phyloP scores from a whole-genome alignment of 2,888 invertebrate species.

The Brassicogethes aeneus region DNA sequence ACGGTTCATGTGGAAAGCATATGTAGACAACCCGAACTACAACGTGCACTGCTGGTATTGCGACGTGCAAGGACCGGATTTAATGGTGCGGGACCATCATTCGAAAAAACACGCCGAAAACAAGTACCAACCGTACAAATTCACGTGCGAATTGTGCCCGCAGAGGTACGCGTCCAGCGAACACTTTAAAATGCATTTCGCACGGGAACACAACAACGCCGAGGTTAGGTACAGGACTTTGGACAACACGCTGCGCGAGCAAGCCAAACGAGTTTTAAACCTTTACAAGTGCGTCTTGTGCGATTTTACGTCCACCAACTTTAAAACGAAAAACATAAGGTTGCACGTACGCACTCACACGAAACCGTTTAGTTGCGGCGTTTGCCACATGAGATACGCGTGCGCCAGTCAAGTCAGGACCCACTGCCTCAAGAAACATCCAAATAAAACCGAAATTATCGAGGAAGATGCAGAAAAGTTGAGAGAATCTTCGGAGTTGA shows the following conservation, averaged over 20 bases:
- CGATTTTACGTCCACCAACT: slow-evolving; percentile 27
- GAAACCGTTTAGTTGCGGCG: slow-evolving; percentile 38
- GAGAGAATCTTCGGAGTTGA: slow-evolving; percentile 1
- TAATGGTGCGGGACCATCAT: slow-evolving; percentile 34
- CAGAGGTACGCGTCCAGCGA: slow-evolving; percentile 20
- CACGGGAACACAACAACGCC: slow-evolving; percentile 23
- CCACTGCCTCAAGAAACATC: slow-evolving; percentile 33
- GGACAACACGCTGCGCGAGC: slow-evolving; percentile 22
- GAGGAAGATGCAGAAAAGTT: slow-evolving; percentile 10
- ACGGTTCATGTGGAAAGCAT: slow-evolving; percentile 12
- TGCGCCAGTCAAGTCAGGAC: slow-evolving; percentile 25
- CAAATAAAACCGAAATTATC: slow-evolving; percentile 12
- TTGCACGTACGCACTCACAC: slow-evolving; percentile 40
- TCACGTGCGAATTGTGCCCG: slow-evolving; percentile 28
- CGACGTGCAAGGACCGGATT: slow-evolving; percentile 28
- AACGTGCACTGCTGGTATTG: slow-evolving; percentile 29
- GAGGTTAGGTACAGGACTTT: slow-evolving; percentile 28
- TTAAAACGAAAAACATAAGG: slow-evolving; percentile 28
- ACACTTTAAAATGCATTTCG: slow-evolving; percentile 25
- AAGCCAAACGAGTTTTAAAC: slow-evolving; percentile 14
- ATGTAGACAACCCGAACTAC: slow-evolving; percentile 11
- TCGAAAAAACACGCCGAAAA: slow-evolving; percentile 29
- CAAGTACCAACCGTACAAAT: slow-evolving; percentile 22
- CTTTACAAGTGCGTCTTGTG: slow-evolving; percentile 40
- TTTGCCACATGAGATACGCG: slow-evolving; percentile 34